phyloP scores from a whole-genome alignment of 1,140 invertebrate species.

The Watersipora subatra region DNA sequence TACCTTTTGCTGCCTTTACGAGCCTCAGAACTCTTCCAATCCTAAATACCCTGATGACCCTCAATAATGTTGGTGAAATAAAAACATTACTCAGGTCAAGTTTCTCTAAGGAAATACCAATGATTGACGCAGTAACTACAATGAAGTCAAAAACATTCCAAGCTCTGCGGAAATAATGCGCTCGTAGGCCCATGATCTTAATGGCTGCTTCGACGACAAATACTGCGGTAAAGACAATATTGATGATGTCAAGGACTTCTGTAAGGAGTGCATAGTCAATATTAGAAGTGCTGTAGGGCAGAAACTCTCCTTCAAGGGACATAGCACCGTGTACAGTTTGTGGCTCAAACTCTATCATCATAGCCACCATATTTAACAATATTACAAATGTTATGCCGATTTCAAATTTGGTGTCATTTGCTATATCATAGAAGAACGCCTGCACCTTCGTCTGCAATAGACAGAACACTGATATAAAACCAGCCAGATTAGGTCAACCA shows the following conservation, averaged over 20 bases:
- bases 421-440: conserved; percentile 87
- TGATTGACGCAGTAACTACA: conserved; percentile 72
- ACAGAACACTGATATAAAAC: no score
- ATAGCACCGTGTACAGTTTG: not conserved
- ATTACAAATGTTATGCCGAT: conserved; percentile 86
- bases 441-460: conserved; percentile 61
- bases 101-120: conserved; percentile 47
- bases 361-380: conserved; percentile 88
- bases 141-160: conserved; percentile 94
- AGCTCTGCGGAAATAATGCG: conserved; percentile 85
- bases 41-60: conserved; percentile 84
- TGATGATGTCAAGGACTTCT: conserved; percentile 82
- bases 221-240: conserved; percentile 87
- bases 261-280: conserved; percentile 57
- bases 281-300: not conserved
- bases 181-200: conserved; percentile 78
- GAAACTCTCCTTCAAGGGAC: not conserved
- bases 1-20: conserved; percentile 90
- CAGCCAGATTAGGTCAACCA: no score
- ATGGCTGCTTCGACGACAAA: conserved; percentile 84
- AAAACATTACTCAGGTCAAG: not conserved
- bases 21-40: conserved; percentile 84
- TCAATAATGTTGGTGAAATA: conserved; percentile 63
- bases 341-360: conserved; percentile 74
- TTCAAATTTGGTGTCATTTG: conserved; percentile 83